Percentiles rank a stretch among this genome's conserved stretches.
These are phyloP conservation scores for Nyctibius bracteatus DNA, from an alignment of 2,113 vertebrate genomes.

Conservation along the genomic window DNA sequence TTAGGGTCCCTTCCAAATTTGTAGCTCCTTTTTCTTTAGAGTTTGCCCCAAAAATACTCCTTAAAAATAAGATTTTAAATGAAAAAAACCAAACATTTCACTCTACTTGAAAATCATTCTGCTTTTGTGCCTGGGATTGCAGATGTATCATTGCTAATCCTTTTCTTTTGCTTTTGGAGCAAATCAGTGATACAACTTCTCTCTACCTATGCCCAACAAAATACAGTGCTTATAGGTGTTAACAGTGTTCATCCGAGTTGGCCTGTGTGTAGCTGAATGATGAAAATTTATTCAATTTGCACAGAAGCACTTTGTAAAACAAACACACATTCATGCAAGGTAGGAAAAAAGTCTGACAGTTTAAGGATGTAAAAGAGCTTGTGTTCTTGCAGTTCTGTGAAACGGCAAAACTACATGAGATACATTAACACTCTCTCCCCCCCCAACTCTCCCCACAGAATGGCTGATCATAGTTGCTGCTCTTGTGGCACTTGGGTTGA, in stretches of 20 bases:
- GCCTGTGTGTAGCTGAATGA: neutral
- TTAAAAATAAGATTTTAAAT: neutral
- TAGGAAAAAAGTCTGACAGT: neutral
- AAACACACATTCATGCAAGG: neutral
- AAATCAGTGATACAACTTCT: neutral
- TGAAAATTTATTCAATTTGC: neutral
- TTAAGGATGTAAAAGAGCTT: neutral
- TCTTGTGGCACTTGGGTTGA: slow-evolving; percentile 42
- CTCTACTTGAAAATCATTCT: neutral
- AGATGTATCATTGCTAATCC: neutral
- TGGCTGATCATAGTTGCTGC: slow-evolving; percentile 62
- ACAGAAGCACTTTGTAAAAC: neutral
- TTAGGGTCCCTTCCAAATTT: neutral
- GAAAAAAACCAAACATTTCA: neutral
- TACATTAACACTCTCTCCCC: fast-evolving
- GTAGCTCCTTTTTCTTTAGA: neutral
- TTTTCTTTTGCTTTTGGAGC: neutral
- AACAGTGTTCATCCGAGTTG: neutral
- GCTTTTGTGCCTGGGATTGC: neutral
- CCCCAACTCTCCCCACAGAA: neutral
- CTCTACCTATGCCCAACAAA: neutral
- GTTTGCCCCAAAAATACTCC: neutral
- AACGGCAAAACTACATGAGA: neutral
- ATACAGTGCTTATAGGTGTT: neutral
- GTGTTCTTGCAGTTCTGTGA: neutral